These are phyloP conservation scores for Aplysina aerophoba DNA, from an alignment of 37 sponge, comb jelly and placozoan genomes.

Conservation along the genomic window DNA sequence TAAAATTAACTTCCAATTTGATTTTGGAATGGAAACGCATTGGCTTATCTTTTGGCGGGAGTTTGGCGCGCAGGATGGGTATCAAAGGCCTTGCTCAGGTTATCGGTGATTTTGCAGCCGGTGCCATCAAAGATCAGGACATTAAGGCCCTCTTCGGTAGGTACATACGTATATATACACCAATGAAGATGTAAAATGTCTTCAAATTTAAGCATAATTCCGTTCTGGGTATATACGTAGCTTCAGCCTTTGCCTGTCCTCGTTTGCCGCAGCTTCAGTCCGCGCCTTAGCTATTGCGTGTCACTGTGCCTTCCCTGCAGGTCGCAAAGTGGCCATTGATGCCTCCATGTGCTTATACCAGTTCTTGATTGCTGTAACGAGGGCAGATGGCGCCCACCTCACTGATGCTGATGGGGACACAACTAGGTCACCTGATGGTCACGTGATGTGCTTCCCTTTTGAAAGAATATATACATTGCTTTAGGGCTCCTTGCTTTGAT, in stretches of 20 bases:
- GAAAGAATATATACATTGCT: no score
- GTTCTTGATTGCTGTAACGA: constrained; percentile 94
- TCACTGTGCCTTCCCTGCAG: constrained; percentile 32
- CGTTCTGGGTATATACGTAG: no score
- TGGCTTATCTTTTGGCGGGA: not conserved
- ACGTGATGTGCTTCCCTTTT: no score
- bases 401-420: constrained; percentile 91
- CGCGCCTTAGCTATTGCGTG: no score
- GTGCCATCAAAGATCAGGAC: constrained; percentile 88
- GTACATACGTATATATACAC: not conserved
- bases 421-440: constrained; percentile 68
- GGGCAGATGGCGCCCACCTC: constrained; percentile 83
- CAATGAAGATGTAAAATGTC: not conserved
- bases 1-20: no score
- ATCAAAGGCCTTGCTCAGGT: constrained; percentile 90
- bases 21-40: no score
- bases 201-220: no score
- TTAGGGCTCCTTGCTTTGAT: no score
- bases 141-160: constrained; percentile 93
- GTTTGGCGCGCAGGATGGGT: constrained; percentile 73
- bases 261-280: no score
- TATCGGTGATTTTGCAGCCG: constrained; percentile 93
- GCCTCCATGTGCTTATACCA: constrained; percentile 99
- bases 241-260: no score
- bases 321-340: constrained; percentile 97